phyloP scores from a whole-genome alignment of 2,113 vertebrate species.

The Dasyprocta punctata region DNA sequence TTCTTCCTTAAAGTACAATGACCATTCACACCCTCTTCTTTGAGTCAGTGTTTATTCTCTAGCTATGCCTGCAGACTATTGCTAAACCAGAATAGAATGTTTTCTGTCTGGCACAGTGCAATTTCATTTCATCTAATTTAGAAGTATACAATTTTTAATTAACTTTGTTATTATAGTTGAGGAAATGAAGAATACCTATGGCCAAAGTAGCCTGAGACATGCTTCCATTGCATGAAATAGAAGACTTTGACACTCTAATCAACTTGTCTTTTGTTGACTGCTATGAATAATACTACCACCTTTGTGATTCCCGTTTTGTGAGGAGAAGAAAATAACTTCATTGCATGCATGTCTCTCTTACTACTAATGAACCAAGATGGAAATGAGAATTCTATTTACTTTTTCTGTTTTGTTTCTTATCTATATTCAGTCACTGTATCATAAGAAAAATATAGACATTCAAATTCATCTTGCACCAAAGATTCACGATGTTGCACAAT shows the following conservation, averaged over 20 bases:
- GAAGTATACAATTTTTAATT: conserved; percentile 26
- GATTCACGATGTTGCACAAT: conserved; percentile 36
- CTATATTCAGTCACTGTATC: conserved; percentile 30
- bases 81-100: neutral
- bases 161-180: conserved; percentile 40
- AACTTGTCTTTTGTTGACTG: neutral
- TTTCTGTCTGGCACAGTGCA: neutral
- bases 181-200: conserved; percentile 25
- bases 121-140: conserved; percentile 43
- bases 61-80: neutral
- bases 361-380: neutral
- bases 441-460: conserved; percentile 42
- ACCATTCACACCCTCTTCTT: neutral
- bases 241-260: conserved; percentile 17
- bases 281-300: neutral
- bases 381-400: conserved; percentile 38
- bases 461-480: conserved; percentile 29
- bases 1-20: conserved; percentile 34
- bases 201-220: neutral
- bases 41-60: conserved; percentile 35
- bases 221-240: neutral
- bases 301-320: neutral
- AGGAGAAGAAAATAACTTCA: conserved; percentile 33
- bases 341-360: neutral
- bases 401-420: conserved; percentile 54